Evolutionary conservation across 2,113 vertebrate species (phyloP), one percentile per base, ranked within the genome.

Genomic region (Marmota flaviventris): DNA sequence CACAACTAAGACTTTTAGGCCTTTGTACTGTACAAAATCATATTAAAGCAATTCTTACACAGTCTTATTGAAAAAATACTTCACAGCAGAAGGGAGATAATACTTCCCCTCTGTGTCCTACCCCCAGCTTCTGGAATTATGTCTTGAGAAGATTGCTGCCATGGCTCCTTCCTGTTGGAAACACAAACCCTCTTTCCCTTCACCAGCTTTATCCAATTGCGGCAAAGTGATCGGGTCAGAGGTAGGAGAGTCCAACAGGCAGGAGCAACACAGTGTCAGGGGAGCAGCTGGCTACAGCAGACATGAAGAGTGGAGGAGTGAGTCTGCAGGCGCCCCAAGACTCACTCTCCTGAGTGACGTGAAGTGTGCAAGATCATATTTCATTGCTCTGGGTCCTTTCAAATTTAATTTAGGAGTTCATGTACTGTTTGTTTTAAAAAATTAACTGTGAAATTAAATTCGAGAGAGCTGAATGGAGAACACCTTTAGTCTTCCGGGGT

Each of bases 361-460:
- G 45, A 45, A 45, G 45, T 61, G 45, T 34, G 61, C 48, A 61
- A 85, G 75, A 77, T 45, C 27, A 12, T 22, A 67, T 70, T 67
- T 70, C 13, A 10, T 51, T 78, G 69, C 45, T 58, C 37, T 53
- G 25, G 39, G 27, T 69, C 16, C 70, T 84, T 79, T 65, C 48
- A 10, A 42, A 67, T 89, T 67, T 77, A 89, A 82, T 85, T n/a
- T 73, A 70, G 37, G 48, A 70, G 16, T 79, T 75, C 61, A 53
- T 37, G 13, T 34, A 82, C 67, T 27, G 20, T 86, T 65, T n/a
- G 34, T 37, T 72, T 90, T 48, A 85, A 58, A 95, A 89, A 78
- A 72, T 90, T 84, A 91, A n/a, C 22, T 77, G 42, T 94, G 69
- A 72, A 94, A 77, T 92, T 79, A 82, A 63, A 70, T 94, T 89